Base-by-base conservation (phyloP, 2,113 vertebrate genomes). In the Hemicordylus capensis region DNA sequence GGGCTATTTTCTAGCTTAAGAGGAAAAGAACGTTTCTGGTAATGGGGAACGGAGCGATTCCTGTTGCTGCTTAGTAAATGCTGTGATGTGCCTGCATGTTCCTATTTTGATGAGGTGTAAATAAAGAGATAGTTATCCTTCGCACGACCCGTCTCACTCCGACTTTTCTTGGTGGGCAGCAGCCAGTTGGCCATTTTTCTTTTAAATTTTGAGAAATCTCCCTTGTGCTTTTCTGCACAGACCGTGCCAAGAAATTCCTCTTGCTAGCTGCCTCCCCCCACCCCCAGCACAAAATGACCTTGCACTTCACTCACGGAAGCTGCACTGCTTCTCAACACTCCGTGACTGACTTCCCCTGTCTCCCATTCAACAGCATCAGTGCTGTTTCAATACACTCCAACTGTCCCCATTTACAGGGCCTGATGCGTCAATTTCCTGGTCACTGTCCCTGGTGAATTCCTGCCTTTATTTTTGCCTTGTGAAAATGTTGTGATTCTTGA, bases 51-150 rank as follows among this genome's bases (percentile, higher is more conserved):
- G 87, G 90, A 81, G 77, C 84, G 74, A 56, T 58, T 80, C 81
- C 85, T 46, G 59, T 42, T 48, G 83, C 74, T 7, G 66, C 75
- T 86, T 87, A 87, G 92, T 89, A 77, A 90, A 91, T 89, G 82
- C 88, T 80, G 76, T 90, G 88, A 91, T 28, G 81, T 89, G 76
- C 17, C 92, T 95, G 95, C 95, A 94, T 96, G 95, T 88, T 85
- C 89, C 74, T 61, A 63, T 87, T 92, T 91, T 87, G 42, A 76
- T 67, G 39, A 89, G 86, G 86, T 96, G 94, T 96, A 94, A 96
- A 96, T 96, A 97, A 97, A 96, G 88, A 88, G 81, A 86, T 92
- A 80, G 87, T 88, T 90, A 70, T n/a, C 28, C 59, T 93, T 86
- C 77, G 83, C 89, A 87, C 31, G 78, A 73, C 54, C n/a, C 0